A percentile compares a stretch with the other conserved stretches of the same genome.
Conservation (phyloP, 2,113 vertebrate genomes). For the Notarius quadriscutis region DNA sequence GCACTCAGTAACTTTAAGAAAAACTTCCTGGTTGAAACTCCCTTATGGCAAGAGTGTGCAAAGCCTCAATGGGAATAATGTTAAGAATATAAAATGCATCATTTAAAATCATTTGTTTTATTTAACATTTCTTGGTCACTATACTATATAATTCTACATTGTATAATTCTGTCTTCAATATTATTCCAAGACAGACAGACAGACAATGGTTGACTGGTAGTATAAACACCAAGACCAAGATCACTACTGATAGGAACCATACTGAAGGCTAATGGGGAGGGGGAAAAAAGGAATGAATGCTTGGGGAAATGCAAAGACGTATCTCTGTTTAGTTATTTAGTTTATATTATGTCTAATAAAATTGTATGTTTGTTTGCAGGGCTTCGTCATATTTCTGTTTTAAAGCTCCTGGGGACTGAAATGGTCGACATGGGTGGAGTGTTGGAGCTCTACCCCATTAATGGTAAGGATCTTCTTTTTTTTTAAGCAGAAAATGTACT, state of each 20-base stretch:
- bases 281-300: neutral
- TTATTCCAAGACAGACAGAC: neutral
- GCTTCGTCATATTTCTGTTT: slow-evolving; percentile 89
- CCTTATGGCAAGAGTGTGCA: neutral
- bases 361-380: slow-evolving; percentile 68
- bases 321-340: neutral
- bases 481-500: neutral
- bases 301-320: neutral
- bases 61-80: neutral
- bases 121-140: neutral
- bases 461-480: slow-evolving; percentile 77
- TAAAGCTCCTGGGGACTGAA: slow-evolving; percentile 88
- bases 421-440: slow-evolving; percentile 82
- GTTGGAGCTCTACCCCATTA: slow-evolving; percentile 94
- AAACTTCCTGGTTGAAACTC: neutral
- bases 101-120: neutral
- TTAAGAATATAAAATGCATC: neutral
- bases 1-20: neutral
- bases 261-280: neutral
- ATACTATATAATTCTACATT: neutral
- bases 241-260: neutral
- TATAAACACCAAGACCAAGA: neutral
- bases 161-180: neutral
- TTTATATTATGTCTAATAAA: slow-evolving; percentile 1
- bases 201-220: neutral